phyloP scores from a whole-genome alignment of 1,140 invertebrate species.

The Drosophila varians region DNA sequence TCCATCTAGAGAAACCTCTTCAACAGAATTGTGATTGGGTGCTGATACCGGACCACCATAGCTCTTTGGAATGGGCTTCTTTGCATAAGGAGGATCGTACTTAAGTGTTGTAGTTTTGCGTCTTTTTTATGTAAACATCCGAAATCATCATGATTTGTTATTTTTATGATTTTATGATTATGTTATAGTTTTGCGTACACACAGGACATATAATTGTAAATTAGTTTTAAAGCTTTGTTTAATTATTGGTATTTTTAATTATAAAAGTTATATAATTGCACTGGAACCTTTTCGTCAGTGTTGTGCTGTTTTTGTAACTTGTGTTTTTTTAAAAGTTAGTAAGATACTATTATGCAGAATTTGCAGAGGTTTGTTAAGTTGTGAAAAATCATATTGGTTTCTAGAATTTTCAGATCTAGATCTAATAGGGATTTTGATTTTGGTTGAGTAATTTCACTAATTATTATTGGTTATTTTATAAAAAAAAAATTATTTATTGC shows the following conservation, averaged over 20 bases:
- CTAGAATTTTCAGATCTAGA: too few relatives aligned
- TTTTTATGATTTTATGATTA: conserved; percentile 48
- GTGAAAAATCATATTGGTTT: not conserved
- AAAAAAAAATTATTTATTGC: too few relatives aligned
- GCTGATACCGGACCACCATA: conserved; percentile 88
- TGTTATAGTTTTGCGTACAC: conserved; percentile 62
- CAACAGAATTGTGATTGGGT: conserved; percentile 87
- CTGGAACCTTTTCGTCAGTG: conserved; percentile 27
- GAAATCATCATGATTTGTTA: conserved; percentile 24
- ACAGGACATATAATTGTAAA: conserved; percentile 51
- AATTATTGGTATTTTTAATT: conserved; percentile 46
- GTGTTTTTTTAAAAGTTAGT: conserved; percentile 25
- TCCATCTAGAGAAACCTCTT: conserved; percentile 90
- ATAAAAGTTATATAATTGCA: conserved; percentile 40
- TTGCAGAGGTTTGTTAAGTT: conserved; percentile 32
- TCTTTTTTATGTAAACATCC: conserved; percentile 83
- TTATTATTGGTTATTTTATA: too few relatives aligned
- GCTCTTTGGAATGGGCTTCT: conserved; percentile 91
- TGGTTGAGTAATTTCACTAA: too few relatives aligned
- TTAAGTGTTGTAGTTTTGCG: conserved; percentile 94
- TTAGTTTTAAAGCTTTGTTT: conserved; percentile 46
- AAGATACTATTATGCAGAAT: conserved; percentile 49
- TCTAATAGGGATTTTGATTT: too few relatives aligned
- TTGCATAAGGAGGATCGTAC: conserved; percentile 93
- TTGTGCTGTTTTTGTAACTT: conserved; percentile 2